Conservation (phyloP, 2,888 invertebrate species). For the Nasonia oneida region DNA sequence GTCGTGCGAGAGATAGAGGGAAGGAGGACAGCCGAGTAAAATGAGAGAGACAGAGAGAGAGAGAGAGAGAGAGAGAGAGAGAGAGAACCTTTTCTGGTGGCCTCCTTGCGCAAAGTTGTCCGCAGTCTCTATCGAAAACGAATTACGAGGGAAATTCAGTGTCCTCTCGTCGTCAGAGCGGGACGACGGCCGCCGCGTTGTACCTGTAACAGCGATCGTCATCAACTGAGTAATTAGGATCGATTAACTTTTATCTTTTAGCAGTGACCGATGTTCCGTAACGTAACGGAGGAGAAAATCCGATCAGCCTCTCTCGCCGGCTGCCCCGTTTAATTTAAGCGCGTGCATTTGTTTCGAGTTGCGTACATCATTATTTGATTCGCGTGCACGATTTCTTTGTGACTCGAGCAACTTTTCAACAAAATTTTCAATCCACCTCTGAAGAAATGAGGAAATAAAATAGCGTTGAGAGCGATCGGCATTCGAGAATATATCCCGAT, state of each 20-base stretch:
- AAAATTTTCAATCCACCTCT: no score
- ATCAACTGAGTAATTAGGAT: slow-evolving; percentile 13
- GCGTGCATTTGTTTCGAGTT: background rate
- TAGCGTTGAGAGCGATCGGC: background rate
- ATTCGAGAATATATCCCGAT: background rate
- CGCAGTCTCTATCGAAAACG: slow-evolving; percentile 47
- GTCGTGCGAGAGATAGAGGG: background rate
- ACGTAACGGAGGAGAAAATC: background rate
- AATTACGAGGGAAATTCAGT: slow-evolving; percentile 10
- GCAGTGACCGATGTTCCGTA: background rate
- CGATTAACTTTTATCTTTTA: background rate
- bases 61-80: background rate
- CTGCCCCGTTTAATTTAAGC: background rate
- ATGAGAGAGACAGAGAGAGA: background rate
- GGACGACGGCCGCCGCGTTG: background rate
- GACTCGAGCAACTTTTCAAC: no score
- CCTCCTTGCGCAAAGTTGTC: background rate
- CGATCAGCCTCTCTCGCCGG: background rate
- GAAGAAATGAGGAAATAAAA: no score
- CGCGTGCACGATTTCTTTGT: no score
- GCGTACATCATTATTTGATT: no score
- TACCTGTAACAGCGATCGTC: background rate
- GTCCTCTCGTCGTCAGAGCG: background rate
- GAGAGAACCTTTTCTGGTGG: background rate
- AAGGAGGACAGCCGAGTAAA: background rate